Percentiles rank a stretch among this genome's conserved stretches.
phyloP scores from a whole-genome alignment of 2,888 invertebrate species.

The Trissolcus japonicus region DNA sequence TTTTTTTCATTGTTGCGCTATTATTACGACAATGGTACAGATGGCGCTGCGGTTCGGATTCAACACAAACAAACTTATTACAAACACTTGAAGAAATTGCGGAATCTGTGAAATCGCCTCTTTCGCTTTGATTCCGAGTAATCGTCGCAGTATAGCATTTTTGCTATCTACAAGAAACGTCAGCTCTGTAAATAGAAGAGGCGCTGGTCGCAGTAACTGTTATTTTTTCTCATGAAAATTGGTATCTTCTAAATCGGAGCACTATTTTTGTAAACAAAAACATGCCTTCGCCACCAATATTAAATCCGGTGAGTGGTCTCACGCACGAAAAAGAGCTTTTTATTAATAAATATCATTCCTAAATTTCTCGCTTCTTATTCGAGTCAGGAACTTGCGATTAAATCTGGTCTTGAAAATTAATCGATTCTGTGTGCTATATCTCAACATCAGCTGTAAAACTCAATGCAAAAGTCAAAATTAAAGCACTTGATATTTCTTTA shows the following conservation, averaged over 20 bases:
- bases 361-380: neutral
- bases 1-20: neutral
- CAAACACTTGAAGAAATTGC: no score
- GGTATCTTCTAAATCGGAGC: constrained; percentile 9
- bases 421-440: neutral
- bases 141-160: neutral
- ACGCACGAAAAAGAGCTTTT: constrained; percentile 1
- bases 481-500: no score
- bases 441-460: neutral
- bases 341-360: neutral
- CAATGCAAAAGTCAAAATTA: no score
- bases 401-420: neutral
- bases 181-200: constrained; percentile 48
- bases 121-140: constrained; percentile 1
- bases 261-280: constrained; percentile 7
- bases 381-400: neutral
- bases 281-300: constrained; percentile 18
- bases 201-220: constrained; percentile 27
- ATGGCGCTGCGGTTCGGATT: neutral
- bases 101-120: no score
- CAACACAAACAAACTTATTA: neutral
- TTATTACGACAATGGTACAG: neutral
- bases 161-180: constrained; percentile 19
- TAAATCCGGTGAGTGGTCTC: constrained; percentile 25
- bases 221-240: constrained; percentile 15